Conservation (phyloP, 1,140 invertebrate genomes). For the Nilaparvata lugens region DNA sequence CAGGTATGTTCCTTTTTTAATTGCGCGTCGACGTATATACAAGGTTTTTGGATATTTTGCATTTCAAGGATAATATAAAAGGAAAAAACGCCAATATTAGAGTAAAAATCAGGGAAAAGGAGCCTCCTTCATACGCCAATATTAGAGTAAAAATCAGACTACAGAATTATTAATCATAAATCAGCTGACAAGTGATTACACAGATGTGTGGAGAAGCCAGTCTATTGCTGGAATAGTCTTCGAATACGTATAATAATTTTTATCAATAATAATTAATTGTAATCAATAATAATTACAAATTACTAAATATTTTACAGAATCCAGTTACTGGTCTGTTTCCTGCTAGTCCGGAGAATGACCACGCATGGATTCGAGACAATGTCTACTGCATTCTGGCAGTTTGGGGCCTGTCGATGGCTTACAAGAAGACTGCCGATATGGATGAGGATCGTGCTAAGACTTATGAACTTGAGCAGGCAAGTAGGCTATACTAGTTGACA, state of each 20-base stretch:
- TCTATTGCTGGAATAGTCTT: neutral
- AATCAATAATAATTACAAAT: neutral
- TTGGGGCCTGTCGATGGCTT: constrained; percentile 96
- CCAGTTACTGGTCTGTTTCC: constrained; percentile 90
- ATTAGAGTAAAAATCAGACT: no score
- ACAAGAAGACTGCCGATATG: constrained; percentile 96
- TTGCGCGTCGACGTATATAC: no score
- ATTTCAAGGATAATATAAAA: no score
- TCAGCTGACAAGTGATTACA: no score
- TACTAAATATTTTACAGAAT: constrained; percentile 49
- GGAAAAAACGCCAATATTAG: no score
- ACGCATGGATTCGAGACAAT: constrained; percentile 99
- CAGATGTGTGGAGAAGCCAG: no score
- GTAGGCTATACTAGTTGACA: neutral
- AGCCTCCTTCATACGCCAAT: no score
- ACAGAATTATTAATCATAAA: no score
- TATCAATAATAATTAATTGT: neutral
- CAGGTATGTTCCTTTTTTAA: no score
- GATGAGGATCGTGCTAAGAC: constrained; percentile 97
- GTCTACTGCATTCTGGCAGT: constrained; percentile 94
- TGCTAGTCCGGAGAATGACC: constrained; percentile 72
- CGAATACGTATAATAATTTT: neutral
- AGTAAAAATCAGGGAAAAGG: no score
- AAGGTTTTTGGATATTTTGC: no score
- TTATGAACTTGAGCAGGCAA: constrained; percentile 89